Evolutionary conservation across 2,888 invertebrate species (phyloP), one percentile per base, ranked within the genome.

Genomic region (Globia sparganii): DNA sequence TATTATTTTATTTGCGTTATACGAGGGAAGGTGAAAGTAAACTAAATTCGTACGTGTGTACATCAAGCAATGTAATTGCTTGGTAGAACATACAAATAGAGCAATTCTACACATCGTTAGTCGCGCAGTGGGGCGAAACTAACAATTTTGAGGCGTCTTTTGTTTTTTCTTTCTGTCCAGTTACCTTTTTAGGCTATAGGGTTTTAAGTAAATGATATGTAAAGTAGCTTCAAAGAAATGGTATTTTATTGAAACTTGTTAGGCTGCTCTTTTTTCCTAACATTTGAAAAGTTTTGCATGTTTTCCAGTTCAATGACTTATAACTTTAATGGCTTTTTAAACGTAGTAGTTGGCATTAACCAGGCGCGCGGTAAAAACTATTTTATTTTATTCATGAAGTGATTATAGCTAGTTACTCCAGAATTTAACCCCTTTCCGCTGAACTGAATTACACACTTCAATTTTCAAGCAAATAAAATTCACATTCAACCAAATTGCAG

Each of bases 1-100:
- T 56, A 43, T 43, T 4, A 40, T 71, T 64, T 71, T 73, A 43
- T 70, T 66, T 67, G 25, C 25, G 2, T 37, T 61, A 40, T 56
- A 67, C n/a, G 75, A 81, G 86, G 80, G 84, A 82, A 78, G 73
- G 91, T 87, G 91, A 92, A 91, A 91, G 91, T 89, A 85, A 88
- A 31, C 69, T 75, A 70, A 78, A 78, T 71, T 67, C 56, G 72
- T 76, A 77, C 66, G 61, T 74, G 46, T 46, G 46, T 70, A 73
- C 72, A 77, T 37, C 75, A 53, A 77, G 72, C 53, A 75, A 78
- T 84, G 61, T 84, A 71, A 80, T 85, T 81, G 68, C 64, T 25
- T 34, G 43, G 62, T 67, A 73, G 15, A 49, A 67, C 70, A 69
- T 70, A 72, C 72, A 83, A 81, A 79, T 73, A 81, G 78, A 76